Evolutionary conservation across 2,888 invertebrate species (phyloP), one percentile per base, ranked within the genome.

Genomic region (Lithophane leautieri): DNA sequence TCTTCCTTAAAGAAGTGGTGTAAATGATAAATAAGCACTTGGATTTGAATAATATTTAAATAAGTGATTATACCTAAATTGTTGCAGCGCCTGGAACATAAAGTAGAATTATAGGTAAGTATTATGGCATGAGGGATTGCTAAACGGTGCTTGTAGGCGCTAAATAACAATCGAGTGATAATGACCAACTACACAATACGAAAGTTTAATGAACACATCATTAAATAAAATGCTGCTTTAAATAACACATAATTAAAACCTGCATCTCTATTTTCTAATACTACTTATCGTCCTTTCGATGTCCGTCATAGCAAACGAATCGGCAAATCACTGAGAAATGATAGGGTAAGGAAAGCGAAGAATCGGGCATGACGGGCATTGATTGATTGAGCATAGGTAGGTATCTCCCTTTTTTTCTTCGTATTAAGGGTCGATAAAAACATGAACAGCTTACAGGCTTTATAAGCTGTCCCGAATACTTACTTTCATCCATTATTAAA

Each of bases 401-500:
- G 56, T 25, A 42, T 6, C 11, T 25, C 19, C 6, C 42, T n/a
- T n/a, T n/a, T n/a, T n/a, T n/a, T n/a, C n/a, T n/a, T n/a, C n/a
- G n/a, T n/a, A 73, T 52, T 73, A 44, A 44, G 9, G 34, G 0
- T 34, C 16, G 3, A 67, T 67, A 34, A 19, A 56, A 58, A 34
- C n/a, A 56, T 16, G 11, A n/a, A n/a, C n/a, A n/a, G n/a, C n/a
- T n/a, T n/a, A 54, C 52, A 68, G 63, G 28, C 40, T 67, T 70
- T 61, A 56, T 70, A 52, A 50, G 54, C 47, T 50, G 42, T 14
- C 14, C 8, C 22, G 25, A 62, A 50, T 19, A 62, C 25, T n/a
- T n/a, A n/a, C n/a, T 62, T 70, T 76, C 69, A 74, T 71, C 58
- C 73, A 77, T 73, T 84, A 73, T 76, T 72, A 60, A 78, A 75